Percentiles rank a stretch among this genome's conserved stretches.
These are phyloP conservation scores for Meiosimyza decipiens DNA, from an alignment of 2,888 invertebrate species.

Conservation along the genomic window DNA sequence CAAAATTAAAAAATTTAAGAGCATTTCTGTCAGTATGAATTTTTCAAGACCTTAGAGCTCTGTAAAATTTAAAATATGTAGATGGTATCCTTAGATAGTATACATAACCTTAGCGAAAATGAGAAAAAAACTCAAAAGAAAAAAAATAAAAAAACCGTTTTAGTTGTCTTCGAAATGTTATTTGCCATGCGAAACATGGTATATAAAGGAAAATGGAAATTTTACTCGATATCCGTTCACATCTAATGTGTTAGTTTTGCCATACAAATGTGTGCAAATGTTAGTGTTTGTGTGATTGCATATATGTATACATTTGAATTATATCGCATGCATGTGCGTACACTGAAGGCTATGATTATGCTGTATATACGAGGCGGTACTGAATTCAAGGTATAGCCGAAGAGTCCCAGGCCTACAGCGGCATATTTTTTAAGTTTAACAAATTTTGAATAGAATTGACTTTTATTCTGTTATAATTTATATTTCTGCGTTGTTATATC, in stretches of 20 bases:
- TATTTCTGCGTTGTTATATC: too few relatives aligned
- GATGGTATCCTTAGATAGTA: too few relatives aligned
- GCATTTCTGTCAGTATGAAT: too few relatives aligned
- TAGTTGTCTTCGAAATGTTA: not conserved
- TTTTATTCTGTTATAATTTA: too few relatives aligned
- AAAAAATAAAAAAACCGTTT: not conserved
- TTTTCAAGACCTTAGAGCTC: too few relatives aligned
- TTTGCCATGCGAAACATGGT: conserved; percentile 1
- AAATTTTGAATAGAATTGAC: too few relatives aligned
- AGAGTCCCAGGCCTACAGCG: too few relatives aligned
- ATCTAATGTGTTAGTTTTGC: conserved; percentile 6
- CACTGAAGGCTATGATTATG: not conserved
- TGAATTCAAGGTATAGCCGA: too few relatives aligned
- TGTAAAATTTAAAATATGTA: too few relatives aligned
- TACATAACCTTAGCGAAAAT: not conserved
- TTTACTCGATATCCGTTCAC: conserved; percentile 14
- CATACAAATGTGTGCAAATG: not conserved
- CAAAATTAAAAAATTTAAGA: too few relatives aligned
- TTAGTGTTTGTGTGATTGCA: conserved; percentile 1
- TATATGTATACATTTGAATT: not conserved
- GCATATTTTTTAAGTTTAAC: too few relatives aligned
- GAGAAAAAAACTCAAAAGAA: not conserved
- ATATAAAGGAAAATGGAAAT: conserved; percentile 14
- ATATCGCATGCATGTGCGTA: not conserved
- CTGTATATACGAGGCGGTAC: too few relatives aligned